Evolutionary conservation across 2,888 invertebrate genomes (phyloP).

Genomic region (Pachliopta kotzebuea): DNA sequence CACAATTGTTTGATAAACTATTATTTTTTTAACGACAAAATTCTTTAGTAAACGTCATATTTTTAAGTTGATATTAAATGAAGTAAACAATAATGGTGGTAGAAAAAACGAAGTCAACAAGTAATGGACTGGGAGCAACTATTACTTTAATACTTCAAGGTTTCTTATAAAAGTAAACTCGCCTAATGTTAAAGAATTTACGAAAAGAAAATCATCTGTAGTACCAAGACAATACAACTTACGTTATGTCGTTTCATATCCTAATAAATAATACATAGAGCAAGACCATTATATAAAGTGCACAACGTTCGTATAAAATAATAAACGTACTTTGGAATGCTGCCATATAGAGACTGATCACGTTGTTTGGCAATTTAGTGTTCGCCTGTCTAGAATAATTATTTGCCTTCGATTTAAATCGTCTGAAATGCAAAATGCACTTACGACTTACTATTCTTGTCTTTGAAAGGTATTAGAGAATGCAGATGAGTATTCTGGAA

Average conservation of each 20-base stretch:
- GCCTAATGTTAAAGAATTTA: constrained; percentile 19
- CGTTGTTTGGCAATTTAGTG: constrained; percentile 27
- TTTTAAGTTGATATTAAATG: neutral
- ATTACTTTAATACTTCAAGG: constrained; percentile 28
- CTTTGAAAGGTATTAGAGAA: neutral
- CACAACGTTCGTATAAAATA: constrained; percentile 22
- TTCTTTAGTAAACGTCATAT: neutral
- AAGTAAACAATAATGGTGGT: constrained; percentile 1
- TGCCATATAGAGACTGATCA: constrained; percentile 25
- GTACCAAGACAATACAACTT: constrained; percentile 17
- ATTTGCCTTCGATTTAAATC: constrained; percentile 17
- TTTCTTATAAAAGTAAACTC: constrained; percentile 22
- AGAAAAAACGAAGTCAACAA: constrained; percentile 8
- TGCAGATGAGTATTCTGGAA: neutral
- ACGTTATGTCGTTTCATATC: constrained; percentile 11
- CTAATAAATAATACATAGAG: constrained; percentile 30
- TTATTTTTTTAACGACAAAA: neutral
- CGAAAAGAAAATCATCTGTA: constrained; percentile 10
- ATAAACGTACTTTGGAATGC: constrained; percentile 28
- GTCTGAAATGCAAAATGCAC: neutral
- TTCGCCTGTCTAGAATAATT: constrained; percentile 29
- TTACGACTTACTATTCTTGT: neutral
- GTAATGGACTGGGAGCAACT: constrained; percentile 19
- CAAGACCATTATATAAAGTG: constrained; percentile 23
- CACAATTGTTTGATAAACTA: no score